phyloP scores from a whole-genome alignment of 2,888 invertebrate genomes.

The Cerastis rubricosa region DNA sequence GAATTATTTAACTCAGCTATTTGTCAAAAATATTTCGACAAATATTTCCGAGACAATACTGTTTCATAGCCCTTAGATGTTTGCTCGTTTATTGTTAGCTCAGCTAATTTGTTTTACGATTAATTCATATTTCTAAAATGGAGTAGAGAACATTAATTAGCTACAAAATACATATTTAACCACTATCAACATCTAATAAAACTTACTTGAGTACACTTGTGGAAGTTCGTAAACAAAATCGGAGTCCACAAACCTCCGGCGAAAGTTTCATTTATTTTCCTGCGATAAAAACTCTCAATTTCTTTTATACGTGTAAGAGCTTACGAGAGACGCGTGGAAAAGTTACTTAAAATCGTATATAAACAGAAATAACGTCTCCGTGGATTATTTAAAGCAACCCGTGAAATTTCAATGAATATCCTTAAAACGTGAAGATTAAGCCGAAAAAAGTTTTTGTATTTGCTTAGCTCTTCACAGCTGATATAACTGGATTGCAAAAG shows the following conservation, averaged over 20 bases:
- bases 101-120: slow-evolving; percentile 25
- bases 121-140: slow-evolving; percentile 34
- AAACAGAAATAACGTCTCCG: slow-evolving; percentile 79
- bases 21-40: slow-evolving; percentile 84
- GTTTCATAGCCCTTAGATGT: slow-evolving; percentile 67
- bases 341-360: slow-evolving; percentile 72
- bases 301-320: slow-evolving; percentile 63
- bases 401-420: slow-evolving; percentile 89
- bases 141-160: slow-evolving; percentile 23
- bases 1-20: slow-evolving; percentile 88
- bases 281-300: slow-evolving; percentile 59
- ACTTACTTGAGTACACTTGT: slow-evolving; percentile 23
- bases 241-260: slow-evolving; percentile 5
- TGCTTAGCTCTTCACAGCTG: slow-evolving; percentile 89
- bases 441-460: slow-evolving; percentile 89
- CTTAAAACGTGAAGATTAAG: slow-evolving; percentile 89
- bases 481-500: slow-evolving; percentile 91
- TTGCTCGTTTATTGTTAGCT: slow-evolving; percentile 20
- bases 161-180: slow-evolving; percentile 40
- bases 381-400: slow-evolving; percentile 88
- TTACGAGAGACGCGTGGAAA: slow-evolving; percentile 63
- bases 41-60: slow-evolving; percentile 67
- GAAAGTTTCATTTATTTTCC: slow-evolving; percentile 49
- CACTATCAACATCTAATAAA: slow-evolving; percentile 42
- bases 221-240: slow-evolving; percentile 26